Evolutionary conservation across 1,140 invertebrate genomes (phyloP).

Genomic region (Elymnias hypermnestra): DNA sequence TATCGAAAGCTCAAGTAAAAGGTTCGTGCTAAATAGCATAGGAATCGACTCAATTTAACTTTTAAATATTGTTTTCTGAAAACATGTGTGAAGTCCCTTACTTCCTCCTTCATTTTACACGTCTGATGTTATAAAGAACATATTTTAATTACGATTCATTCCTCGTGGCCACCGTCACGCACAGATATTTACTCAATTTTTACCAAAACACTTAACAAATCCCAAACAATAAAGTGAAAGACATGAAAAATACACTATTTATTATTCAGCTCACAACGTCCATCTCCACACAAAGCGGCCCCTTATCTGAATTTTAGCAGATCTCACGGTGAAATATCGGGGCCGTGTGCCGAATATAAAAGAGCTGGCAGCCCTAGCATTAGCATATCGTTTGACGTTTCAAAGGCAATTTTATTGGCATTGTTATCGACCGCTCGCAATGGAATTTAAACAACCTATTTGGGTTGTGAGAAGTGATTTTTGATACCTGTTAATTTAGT

Average conservation of each 20-base stretch:
- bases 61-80: no score
- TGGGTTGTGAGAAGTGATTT: conserved; percentile 22
- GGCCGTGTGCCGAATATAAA: conserved; percentile 55
- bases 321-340: conserved; percentile 64
- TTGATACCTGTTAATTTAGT: not conserved
- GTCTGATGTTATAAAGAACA: no score
- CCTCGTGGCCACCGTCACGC: no score
- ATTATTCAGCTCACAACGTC: conserved; percentile 22
- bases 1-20: no score
- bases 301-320: conserved; percentile 64
- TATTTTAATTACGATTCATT: no score
- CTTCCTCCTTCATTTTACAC: no score
- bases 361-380: conserved; percentile 43
- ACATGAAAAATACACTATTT: conserved; percentile 11
- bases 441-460: conserved; percentile 59
- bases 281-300: conserved; percentile 27
- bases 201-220: conserved; percentile 4
- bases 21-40: no score
- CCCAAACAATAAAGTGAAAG: conserved; percentile 1
- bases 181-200: conserved; percentile 4
- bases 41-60: no score
- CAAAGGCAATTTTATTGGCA: conserved; percentile 65
- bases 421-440: conserved; percentile 44
- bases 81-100: no score
- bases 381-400: conserved; percentile 68